These are phyloP conservation scores for Turnix velox DNA, from an alignment of 2,113 vertebrate genomes.

Conservation along the genomic window DNA sequence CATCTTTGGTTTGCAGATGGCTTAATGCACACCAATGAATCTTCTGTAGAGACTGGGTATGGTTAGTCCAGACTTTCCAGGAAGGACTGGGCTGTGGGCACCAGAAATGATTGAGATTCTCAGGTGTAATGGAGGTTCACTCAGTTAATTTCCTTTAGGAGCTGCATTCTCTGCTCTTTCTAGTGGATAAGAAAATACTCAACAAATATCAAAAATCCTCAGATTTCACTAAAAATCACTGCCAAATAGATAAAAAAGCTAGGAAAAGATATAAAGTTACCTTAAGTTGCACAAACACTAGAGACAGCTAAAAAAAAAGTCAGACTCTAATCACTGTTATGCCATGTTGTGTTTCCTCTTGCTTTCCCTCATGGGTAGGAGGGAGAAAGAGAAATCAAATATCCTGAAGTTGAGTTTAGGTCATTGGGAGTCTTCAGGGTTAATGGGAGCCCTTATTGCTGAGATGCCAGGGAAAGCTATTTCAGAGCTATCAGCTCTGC, in stretches of 20 bases:
- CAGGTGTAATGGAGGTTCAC: background rate
- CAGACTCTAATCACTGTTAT: background rate
- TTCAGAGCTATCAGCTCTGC: constrained; percentile 44
- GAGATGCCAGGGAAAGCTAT: constrained; percentile 63
- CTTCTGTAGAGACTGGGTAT: background rate
- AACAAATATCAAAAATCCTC: background rate
- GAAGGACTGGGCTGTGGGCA: background rate
- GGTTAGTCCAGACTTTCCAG: background rate
- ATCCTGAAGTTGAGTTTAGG: constrained; percentile 40
- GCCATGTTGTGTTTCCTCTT: background rate
- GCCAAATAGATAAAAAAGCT: background rate
- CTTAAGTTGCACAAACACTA: background rate
- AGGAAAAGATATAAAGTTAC: background rate
- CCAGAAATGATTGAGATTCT: background rate
- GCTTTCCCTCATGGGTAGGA: background rate
- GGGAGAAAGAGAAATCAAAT: background rate
- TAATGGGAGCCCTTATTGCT: constrained; percentile 40
- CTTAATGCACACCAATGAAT: background rate
- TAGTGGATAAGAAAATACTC: background rate
- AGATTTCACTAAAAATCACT: background rate
- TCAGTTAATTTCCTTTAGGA: background rate
- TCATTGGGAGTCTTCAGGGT: constrained; percentile 32
- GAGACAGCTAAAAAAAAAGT: background rate
- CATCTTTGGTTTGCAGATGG: background rate
- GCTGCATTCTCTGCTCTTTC: background rate